These are phyloP conservation scores for Pituophis catenifer DNA, from an alignment of 2,113 vertebrate species.

Conservation along the genomic window DNA sequence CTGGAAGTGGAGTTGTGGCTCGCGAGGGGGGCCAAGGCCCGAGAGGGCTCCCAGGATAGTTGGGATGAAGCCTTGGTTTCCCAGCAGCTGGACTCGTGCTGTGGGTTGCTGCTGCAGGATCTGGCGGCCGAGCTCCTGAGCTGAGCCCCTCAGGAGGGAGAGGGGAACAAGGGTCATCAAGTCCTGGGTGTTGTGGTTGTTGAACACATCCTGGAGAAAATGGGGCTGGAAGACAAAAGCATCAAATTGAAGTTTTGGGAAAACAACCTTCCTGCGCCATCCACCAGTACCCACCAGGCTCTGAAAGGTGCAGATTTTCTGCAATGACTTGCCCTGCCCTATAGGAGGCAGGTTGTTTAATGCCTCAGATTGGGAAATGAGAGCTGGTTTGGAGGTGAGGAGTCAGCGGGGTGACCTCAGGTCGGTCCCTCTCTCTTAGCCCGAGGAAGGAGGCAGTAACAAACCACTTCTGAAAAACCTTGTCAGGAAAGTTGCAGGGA, in stretches of 20 bases:
- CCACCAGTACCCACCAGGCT: too few species aligned
- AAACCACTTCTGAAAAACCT: neutral
- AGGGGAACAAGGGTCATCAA: slow-evolving; percentile 42
- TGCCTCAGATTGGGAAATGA: neutral
- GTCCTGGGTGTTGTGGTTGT: slow-evolving; percentile 2
- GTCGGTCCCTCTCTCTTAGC: neutral
- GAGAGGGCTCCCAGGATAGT: slow-evolving; percentile 18
- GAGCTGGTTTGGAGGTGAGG: neutral
- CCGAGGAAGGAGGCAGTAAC: neutral
- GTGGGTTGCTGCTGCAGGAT: neutral
- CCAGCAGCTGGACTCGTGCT: neutral
- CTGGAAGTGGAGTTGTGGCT: neutral
- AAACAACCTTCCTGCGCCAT: neutral
- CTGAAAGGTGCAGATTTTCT: rapidly evolving
- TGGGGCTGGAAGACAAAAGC: slow-evolving; percentile 53
- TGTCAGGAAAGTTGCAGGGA: neutral
- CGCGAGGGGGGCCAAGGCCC: slow-evolving; percentile 16
- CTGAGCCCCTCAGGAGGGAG: slow-evolving; percentile 33
- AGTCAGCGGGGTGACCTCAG: neutral
- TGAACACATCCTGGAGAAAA: slow-evolving; percentile 26
- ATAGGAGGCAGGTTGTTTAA: neutral
- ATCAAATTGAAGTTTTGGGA: neutral
- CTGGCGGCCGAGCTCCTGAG: neutral
- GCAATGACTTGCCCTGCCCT: rapidly evolving
- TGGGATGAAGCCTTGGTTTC: neutral